A percentile compares a stretch with the other conserved stretches of the same genome.
phyloP scores from a whole-genome alignment of 1,140 invertebrate species.

The Cydia fagiglandana region DNA sequence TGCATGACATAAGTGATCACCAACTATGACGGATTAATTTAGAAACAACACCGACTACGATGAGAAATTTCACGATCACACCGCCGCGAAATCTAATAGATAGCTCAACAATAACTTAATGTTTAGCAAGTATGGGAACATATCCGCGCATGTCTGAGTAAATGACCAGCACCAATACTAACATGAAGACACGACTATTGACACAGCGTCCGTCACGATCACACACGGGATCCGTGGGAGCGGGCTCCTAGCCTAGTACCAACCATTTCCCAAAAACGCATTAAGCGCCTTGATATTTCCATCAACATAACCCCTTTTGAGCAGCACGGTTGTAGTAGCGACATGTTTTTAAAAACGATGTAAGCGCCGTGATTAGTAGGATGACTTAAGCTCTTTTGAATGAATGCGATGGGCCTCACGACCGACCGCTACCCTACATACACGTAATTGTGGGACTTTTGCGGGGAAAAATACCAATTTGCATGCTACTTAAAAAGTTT shows the following conservation, averaged over 20 bases:
- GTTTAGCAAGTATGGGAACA: slow-evolving; percentile 18
- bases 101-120: not conserved
- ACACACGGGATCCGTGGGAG: slow-evolving; percentile 25
- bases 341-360: not conserved
- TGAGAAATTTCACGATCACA: not conserved
- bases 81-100: not conserved
- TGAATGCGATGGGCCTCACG: slow-evolving; percentile 3
- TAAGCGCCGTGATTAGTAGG: not conserved
- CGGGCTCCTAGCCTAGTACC: slow-evolving; percentile 13
- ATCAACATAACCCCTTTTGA: not conserved
- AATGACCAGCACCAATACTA: slow-evolving; percentile 26
- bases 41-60: not conserved
- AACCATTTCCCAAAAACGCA: not conserved
- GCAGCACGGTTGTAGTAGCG: not conserved
- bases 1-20: too few relatives aligned
- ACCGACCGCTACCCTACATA: slow-evolving; percentile 28
- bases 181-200: slow-evolving; percentile 32
- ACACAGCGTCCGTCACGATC: slow-evolving; percentile 25
- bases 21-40: too few relatives aligned
- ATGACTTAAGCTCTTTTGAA: not conserved
- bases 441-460: slow-evolving; percentile 25
- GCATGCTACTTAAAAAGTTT: slow-evolving; percentile 3
- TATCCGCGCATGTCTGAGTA: slow-evolving; percentile 13
- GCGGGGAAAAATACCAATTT: slow-evolving; percentile 27
- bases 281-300: not conserved